Evolutionary conservation across 37 sponge, comb jelly and placozoan species (phyloP).

Genomic region (Axinella damicornis): DNA sequence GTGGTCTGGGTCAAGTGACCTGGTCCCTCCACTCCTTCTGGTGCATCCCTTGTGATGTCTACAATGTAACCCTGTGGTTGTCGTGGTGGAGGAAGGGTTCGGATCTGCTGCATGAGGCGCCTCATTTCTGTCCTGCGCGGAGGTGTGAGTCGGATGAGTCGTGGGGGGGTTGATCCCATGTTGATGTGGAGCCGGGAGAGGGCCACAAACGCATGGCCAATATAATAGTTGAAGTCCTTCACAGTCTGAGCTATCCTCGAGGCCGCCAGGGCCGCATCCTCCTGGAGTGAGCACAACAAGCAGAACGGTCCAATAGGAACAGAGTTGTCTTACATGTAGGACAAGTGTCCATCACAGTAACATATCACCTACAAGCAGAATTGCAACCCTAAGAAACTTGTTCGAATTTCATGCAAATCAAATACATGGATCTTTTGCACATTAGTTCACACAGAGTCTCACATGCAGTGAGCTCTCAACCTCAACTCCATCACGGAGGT

Average conservation of each 20-base stretch:
- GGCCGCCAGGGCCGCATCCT: neutral
- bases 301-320: neutral
- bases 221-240: slow-evolving; percentile 54
- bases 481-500: no score
- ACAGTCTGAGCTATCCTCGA: slow-evolving; percentile 31
- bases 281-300: slow-evolving; percentile 16
- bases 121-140: slow-evolving; percentile 42
- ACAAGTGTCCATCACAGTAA: no score
- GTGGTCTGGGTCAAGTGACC: neutral
- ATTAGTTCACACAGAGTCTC: no score
- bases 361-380: no score
- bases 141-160: slow-evolving; percentile 5
- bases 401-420: no score
- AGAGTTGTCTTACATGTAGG: neutral
- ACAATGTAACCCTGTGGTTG: slow-evolving; percentile 37
- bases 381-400: no score
- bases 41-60: slow-evolving; percentile 21
- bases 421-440: no score
- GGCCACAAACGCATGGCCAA: slow-evolving; percentile 38
- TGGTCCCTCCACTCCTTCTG: neutral
- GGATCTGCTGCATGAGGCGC: slow-evolving; percentile 25
- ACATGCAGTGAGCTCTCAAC: no score
- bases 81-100: slow-evolving; percentile 3
- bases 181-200: slow-evolving; percentile 45
- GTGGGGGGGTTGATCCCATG: slow-evolving; percentile 22